Evolutionary conservation across 2,888 invertebrate species (phyloP).

Genomic region (Lysandra bellargus): DNA sequence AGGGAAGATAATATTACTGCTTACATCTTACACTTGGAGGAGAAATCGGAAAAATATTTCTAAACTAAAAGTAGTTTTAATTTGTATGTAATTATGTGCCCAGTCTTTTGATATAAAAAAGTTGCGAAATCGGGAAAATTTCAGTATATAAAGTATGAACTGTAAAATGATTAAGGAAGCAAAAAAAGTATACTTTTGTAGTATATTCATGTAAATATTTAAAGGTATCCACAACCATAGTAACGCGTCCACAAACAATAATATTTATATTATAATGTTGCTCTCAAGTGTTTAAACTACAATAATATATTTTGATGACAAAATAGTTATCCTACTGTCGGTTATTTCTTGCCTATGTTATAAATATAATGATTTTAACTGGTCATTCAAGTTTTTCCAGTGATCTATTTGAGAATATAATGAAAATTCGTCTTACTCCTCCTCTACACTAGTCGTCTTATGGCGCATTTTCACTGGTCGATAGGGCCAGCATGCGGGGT

Average conservation of each 20-base stretch:
- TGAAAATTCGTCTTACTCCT: not conserved
- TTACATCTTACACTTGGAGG: not conserved
- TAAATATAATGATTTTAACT: not conserved
- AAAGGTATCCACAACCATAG: not conserved
- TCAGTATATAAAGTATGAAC: too few species aligned
- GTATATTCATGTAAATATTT: not conserved
- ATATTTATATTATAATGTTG: not conserved
- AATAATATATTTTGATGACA: not conserved
- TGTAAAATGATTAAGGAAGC: not conserved
- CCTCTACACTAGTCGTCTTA: too few species aligned
- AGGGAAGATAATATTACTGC: not conserved
- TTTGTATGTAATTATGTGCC: too few species aligned
- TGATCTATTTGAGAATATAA: not conserved
- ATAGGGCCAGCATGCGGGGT: too few species aligned
- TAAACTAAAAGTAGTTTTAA: too few species aligned
- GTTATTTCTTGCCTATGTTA: not conserved
- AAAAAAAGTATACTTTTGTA: not conserved
- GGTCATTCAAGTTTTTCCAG: conserved; percentile 2
- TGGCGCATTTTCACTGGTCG: too few species aligned
- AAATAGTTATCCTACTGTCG: not conserved
- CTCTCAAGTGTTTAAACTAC: not conserved
- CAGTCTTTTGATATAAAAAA: too few species aligned
- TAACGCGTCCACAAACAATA: not conserved
- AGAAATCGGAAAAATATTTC: not conserved
- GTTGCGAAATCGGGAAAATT: too few species aligned